phyloP scores from a whole-genome alignment of 2,797 vertebrate species.

The Eulemur coronatus region DNA sequence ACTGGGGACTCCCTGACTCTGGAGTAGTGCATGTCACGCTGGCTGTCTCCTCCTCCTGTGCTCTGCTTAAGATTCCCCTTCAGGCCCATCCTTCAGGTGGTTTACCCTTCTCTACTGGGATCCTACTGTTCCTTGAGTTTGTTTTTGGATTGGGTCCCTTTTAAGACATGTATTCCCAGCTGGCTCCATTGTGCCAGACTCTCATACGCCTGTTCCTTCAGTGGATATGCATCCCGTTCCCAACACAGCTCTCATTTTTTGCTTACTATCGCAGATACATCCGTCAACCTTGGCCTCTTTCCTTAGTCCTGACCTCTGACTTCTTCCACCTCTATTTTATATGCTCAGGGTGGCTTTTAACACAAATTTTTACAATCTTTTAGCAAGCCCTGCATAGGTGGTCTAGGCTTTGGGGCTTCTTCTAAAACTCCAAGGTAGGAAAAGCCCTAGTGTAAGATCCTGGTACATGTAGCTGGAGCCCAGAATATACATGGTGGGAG shows the following conservation, averaged over 20 bases:
- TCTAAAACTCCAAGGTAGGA: neutral
- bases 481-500: fast-evolving
- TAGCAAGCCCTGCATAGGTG: neutral
- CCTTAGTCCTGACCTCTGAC: neutral
- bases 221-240: neutral
- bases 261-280: neutral
- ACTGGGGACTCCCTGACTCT: neutral
- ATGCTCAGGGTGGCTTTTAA: neutral
- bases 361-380: neutral
- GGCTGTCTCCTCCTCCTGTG: neutral
- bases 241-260: neutral
- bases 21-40: neutral
- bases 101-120: neutral
- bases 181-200: neutral
- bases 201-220: neutral
- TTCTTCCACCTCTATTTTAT: slow-evolving; percentile 9
- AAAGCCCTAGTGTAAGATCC: neutral
- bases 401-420: neutral
- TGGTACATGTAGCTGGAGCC: neutral
- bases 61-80: neutral
- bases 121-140: neutral
- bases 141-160: neutral
- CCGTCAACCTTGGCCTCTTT: neutral
- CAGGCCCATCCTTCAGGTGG: neutral
- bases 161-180: neutral